A percentile compares a stretch with the other conserved stretches of the same genome.
Conservation (phyloP, 2,888 invertebrate genomes). For the Tachina grossa region DNA sequence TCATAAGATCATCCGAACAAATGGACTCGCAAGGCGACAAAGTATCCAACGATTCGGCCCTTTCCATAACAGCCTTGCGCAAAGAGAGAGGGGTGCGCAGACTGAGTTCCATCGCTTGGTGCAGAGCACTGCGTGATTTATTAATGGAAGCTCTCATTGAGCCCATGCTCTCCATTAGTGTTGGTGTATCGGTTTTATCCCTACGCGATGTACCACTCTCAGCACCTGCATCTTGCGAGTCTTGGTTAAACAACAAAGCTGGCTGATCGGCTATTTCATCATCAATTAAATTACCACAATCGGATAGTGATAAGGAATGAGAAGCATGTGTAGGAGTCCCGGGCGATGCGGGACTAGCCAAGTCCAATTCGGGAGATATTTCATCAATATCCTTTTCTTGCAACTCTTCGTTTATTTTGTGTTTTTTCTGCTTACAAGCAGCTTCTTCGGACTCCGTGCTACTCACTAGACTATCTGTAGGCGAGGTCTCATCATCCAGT, state of each 20-base stretch:
- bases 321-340: constrained; percentile 92
- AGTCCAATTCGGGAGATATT: constrained; percentile 82
- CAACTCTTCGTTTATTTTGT: constrained; percentile 82
- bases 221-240: constrained; percentile 79
- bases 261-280: constrained; percentile 97
- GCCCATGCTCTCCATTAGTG: constrained; percentile 81
- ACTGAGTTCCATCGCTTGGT: constrained; percentile 82
- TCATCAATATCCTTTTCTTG: constrained; percentile 83
- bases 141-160: constrained; percentile 78
- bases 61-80: constrained; percentile 83
- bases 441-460: constrained; percentile 81
- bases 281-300: constrained; percentile 89
- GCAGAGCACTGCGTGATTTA: constrained; percentile 80
- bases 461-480: constrained; percentile 89
- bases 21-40: constrained; percentile 92
- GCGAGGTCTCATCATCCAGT: constrained; percentile 92
- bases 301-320: constrained; percentile 91
- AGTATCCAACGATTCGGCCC: constrained; percentile 90
- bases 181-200: constrained; percentile 83
- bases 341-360: constrained; percentile 86
- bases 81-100: constrained; percentile 81
- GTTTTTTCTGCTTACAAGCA: constrained; percentile 80
- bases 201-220: constrained; percentile 77
- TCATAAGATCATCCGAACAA: constrained; percentile 93
- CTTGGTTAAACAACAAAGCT: constrained; percentile 90